Evolutionary conservation across 1,140 invertebrate genomes (phyloP).

Genomic region (Stenopsyche tienmushanensis): DNA sequence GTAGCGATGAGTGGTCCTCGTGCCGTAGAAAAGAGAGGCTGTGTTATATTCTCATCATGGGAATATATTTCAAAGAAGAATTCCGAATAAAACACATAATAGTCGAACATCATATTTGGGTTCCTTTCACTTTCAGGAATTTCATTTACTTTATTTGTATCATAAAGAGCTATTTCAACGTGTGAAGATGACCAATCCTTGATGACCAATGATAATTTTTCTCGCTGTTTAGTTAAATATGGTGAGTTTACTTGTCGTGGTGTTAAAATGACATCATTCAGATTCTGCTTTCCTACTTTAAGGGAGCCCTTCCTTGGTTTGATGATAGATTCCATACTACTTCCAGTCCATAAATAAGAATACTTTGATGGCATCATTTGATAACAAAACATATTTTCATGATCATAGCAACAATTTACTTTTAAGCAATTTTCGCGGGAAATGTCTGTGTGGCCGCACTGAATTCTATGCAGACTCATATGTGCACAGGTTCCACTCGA

Average conservation of each 20-base stretch:
- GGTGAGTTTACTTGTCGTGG: slow-evolving; percentile 13
- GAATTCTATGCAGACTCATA: slow-evolving; percentile 8
- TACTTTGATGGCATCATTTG: slow-evolving; percentile 33
- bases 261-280: neutral
- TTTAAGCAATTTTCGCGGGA: neutral
- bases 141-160: slow-evolving; percentile 16
- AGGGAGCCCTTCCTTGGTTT: neutral
- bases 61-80: slow-evolving; percentile 34
- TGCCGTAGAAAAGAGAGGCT: slow-evolving; percentile 46
- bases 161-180: slow-evolving; percentile 29
- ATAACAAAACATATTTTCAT: slow-evolving; percentile 25
- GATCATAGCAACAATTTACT: slow-evolving; percentile 32
- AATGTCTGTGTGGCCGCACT: slow-evolving; percentile 12
- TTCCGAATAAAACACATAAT: slow-evolving; percentile 31
- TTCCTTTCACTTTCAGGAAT: neutral
- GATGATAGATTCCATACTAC: neutral
- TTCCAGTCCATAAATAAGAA: slow-evolving; percentile 14
- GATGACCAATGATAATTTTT: slow-evolving; percentile 12
- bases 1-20: slow-evolving; percentile 47
- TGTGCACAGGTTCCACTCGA: slow-evolving; percentile 32
- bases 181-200: slow-evolving; percentile 22
- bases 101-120: slow-evolving; percentile 16
- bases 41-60: slow-evolving; percentile 12
- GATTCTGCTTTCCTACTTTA: slow-evolving; percentile 2
- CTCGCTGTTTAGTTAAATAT: slow-evolving; percentile 9